Evolutionary conservation across 2,888 invertebrate species (phyloP).

Genomic region (Lacanobia wlatinum): DNA sequence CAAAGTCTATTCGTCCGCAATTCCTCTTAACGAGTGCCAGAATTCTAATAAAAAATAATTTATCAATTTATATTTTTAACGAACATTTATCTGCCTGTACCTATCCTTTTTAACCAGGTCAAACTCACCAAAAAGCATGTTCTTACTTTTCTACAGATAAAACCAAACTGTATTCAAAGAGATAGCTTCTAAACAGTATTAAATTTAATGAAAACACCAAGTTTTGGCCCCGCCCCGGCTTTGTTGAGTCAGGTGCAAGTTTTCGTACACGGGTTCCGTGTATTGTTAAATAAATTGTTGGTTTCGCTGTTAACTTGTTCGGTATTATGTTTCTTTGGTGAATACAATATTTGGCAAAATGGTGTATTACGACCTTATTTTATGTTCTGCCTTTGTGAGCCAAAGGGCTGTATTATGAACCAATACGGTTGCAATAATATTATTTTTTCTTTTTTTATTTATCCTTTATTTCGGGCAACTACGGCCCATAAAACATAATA

Average conservation of each 20-base stretch:
- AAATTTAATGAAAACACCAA: conserved; percentile 68
- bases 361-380: background rate
- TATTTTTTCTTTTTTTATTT: too few relatives aligned
- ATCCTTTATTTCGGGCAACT: too few relatives aligned
- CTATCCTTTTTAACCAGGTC: background rate
- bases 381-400: background rate
- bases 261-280: conserved; percentile 44
- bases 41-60: too few relatives aligned
- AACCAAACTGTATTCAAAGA: conserved; percentile 44
- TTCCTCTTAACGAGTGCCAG: too few relatives aligned
- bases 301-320: conserved; percentile 17
- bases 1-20: too few relatives aligned
- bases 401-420: background rate
- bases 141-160: conserved; percentile 14
- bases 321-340: conserved; percentile 4
- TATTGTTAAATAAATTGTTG: conserved; percentile 36
- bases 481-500: too few relatives aligned
- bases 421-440: too few relatives aligned
- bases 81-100: background rate
- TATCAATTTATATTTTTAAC: too few relatives aligned
- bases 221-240: conserved; percentile 39
- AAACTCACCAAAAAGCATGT: conserved; percentile 3
- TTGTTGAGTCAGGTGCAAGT: conserved; percentile 40
- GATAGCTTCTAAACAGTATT: conserved; percentile 59
- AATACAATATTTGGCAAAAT: background rate